Conservation (phyloP, 1,140 invertebrate genomes). For the Pomacea maculata region DNA sequence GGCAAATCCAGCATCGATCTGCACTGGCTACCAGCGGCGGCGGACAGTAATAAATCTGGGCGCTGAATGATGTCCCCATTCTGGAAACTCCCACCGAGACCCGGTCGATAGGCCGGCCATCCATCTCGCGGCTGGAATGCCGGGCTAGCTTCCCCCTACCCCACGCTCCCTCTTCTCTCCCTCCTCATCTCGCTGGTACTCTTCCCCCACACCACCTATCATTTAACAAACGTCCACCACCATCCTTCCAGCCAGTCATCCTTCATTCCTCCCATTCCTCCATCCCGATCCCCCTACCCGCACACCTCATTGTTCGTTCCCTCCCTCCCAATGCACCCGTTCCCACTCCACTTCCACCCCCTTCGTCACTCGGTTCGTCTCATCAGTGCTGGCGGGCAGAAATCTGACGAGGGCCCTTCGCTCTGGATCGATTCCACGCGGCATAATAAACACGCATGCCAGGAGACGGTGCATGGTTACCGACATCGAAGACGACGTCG, state of each 20-base stretch:
- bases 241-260: background rate
- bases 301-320: background rate
- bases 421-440: background rate
- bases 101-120: background rate
- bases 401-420: background rate
- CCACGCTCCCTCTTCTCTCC: background rate
- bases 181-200: background rate
- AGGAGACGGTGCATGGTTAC: no score
- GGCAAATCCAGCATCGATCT: no score
- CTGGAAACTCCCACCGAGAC: background rate
- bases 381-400: background rate
- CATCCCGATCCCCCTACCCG: background rate
- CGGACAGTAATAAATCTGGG: background rate
- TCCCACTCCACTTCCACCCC: background rate
- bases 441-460: no score
- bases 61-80: background rate
- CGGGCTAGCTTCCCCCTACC: background rate
- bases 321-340: background rate
- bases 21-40: no score
- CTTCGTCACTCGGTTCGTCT: background rate
- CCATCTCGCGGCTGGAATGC: background rate
- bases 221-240: background rate
- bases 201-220: background rate
- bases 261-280: background rate
- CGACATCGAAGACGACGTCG: background rate